phyloP scores from a whole-genome alignment of 2,113 vertebrate species.

The Empidonax alnorum region DNA sequence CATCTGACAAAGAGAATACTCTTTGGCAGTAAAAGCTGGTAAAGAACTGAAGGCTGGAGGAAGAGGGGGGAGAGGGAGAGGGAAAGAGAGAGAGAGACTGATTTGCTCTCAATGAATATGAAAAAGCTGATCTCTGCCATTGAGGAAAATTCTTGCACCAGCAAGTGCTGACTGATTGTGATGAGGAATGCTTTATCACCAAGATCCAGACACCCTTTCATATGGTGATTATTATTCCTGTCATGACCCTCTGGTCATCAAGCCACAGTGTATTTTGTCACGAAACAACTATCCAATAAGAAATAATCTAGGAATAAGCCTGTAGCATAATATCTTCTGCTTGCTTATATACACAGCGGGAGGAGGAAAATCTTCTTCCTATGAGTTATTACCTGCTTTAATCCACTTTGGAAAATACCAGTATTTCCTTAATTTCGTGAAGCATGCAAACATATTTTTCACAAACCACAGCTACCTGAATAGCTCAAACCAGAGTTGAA shows the following conservation, averaged over 20 bases:
- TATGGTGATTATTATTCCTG: constrained; percentile 59
- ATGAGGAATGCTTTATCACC: constrained; percentile 46
- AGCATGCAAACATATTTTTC: constrained; percentile 26
- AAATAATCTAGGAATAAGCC: constrained; percentile 45
- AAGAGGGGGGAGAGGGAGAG: neutral
- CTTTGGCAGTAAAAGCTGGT: neutral
- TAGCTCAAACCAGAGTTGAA: constrained; percentile 8
- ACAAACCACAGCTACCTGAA: neutral
- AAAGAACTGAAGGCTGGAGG: neutral
- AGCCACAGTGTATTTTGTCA: constrained; percentile 33
- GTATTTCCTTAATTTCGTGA: constrained; percentile 52
- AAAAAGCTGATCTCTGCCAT: constrained; percentile 59
- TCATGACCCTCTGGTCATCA: constrained; percentile 66
- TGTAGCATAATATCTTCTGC: constrained; percentile 57
- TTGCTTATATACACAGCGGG: constrained; percentile 29
- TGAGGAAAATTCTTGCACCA: constrained; percentile 55
- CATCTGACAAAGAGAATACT: constrained; percentile 29
- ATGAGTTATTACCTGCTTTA: constrained; percentile 46
- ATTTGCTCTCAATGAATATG: constrained; percentile 60
- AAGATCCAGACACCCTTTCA: constrained; percentile 59
- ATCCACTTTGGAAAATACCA: constrained; percentile 49
- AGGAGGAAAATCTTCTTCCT: constrained; percentile 31
- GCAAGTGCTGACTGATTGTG: constrained; percentile 47
- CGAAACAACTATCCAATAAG: constrained; percentile 53
- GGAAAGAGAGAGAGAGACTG: neutral